Percentiles rank a stretch among this genome's conserved stretches.
Conservation (phyloP, 2,797 vertebrate genomes). For the Buphagus erythrorhynchus region DNA sequence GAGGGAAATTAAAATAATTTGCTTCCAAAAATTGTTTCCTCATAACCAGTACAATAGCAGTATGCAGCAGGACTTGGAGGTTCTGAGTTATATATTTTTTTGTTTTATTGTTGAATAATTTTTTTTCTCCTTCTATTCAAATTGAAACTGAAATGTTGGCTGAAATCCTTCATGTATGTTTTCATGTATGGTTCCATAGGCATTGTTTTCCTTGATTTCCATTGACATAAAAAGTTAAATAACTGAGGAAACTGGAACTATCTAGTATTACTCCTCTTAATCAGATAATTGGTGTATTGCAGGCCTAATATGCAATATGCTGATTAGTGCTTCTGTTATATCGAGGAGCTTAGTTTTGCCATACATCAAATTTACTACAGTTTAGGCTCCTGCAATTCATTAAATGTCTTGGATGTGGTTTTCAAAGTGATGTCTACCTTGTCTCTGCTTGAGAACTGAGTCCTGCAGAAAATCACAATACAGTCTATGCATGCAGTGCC, state of each 20-base stretch:
- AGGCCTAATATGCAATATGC: background rate
- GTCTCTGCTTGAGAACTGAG: background rate
- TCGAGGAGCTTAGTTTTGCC: slow-evolving; percentile 22
- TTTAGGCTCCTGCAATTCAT: slow-evolving; percentile 7
- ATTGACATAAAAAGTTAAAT: background rate
- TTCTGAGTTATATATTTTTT: background rate
- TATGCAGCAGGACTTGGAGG: background rate
- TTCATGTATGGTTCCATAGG: background rate
- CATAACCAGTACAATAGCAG: background rate
- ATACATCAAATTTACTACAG: background rate
- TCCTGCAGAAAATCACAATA: background rate
- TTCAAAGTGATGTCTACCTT: slow-evolving; percentile 23
- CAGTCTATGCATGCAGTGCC: background rate
- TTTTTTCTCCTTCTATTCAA: background rate
- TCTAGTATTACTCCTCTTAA: background rate
- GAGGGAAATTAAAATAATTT: background rate
- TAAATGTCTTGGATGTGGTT: background rate
- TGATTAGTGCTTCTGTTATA: slow-evolving; percentile 47
- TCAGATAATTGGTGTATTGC: background rate
- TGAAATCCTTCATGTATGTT: background rate
- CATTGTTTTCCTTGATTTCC: background rate
- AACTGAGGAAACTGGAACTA: background rate
- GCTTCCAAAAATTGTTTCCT: background rate
- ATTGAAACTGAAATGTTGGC: background rate
- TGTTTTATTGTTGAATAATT: background rate